phyloP scores from a whole-genome alignment of 2,888 invertebrate genomes.

The Machimus rusticus region DNA sequence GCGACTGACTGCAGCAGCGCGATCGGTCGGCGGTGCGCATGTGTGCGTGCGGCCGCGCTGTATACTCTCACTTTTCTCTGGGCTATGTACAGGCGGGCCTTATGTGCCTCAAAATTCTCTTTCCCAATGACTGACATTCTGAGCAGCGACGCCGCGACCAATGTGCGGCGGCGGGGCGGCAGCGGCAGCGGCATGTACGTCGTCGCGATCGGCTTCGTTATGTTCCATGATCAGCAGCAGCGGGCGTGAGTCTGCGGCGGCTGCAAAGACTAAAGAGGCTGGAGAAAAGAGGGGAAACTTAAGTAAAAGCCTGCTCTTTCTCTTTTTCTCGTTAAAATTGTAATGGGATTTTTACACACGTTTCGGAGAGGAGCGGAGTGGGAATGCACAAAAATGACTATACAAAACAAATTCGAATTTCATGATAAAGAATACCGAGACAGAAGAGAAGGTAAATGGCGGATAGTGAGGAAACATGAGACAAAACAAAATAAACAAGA shows the following conservation, averaged over 20 bases:
- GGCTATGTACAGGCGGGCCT: slow-evolving; percentile 13
- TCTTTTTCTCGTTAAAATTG: slow-evolving; percentile 34
- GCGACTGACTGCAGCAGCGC: not conserved
- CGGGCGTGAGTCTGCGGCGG: not conserved
- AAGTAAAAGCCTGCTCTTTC: slow-evolving; percentile 37
- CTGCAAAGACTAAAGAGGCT: not conserved
- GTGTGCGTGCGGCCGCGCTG: not conserved
- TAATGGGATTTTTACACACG: not conserved
- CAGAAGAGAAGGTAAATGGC: slow-evolving; percentile 42
- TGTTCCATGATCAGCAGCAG: not conserved
- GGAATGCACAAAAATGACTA: not conserved
- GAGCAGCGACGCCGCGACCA: not conserved
- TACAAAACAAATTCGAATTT: not conserved
- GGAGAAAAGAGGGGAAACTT: not conserved
- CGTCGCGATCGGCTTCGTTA: not conserved
- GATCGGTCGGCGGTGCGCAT: not conserved
- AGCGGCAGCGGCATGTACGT: not conserved
- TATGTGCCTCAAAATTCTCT: slow-evolving; percentile 33
- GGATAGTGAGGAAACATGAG: slow-evolving; percentile 36
- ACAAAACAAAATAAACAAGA: slow-evolving; percentile 38
- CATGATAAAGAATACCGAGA: slow-evolving; percentile 36
- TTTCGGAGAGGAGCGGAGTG: slow-evolving; percentile 7
- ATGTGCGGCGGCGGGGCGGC: not conserved
- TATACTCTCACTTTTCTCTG: slow-evolving; percentile 45
- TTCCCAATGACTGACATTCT: slow-evolving; percentile 37